Evolutionary conservation across 2,113 vertebrate species (phyloP), one percentile per base, ranked within the genome.

Genomic region (Penelope pileata): DNA sequence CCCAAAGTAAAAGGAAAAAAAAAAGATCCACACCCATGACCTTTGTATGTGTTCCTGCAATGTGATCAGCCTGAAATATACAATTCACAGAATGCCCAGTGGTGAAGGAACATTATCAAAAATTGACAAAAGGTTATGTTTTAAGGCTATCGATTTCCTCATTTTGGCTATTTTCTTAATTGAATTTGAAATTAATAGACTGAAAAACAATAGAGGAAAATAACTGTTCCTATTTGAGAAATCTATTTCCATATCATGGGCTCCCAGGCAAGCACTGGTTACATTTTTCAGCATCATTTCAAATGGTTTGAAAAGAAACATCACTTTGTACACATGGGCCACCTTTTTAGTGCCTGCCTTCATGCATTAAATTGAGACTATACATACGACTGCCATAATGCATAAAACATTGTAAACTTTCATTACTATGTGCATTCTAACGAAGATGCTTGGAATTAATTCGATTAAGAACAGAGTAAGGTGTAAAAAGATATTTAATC

Each of bases 1-100:
- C 3, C 14, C 7, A 78, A 84, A 29, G 59, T 66, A 73, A 58
- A 2, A 40, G 54, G 51, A 30, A 50, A 9, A 50, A 48, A 38
- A 14, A 17, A 76, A 69, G 3, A 34, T 63, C 32, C 13, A 19
- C 45, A 36, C 2, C 7, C 0, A 0, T 42, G 9, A 42, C 62
- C 62, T 62, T 62, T 51, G 10, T 67, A 34, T 43, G 6, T 59
- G 34, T 42, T 47, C 13, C 42, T 83, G 29, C 38, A 34, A 21
- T 24, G 10, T 2, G 2, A 86, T 67, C 40, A 48, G 27, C 17
- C 68, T 73, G 48, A 87, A 45, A 89, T 84, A 63, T 58, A 62
- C 32, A 54, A 26, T 53, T 73, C 38, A 87, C 4, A 73, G 27
- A 66, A 54, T 45, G 9, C 24, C 58, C 36, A 86, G 54, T 30